Base-by-base conservation (phyloP, 2,888 invertebrate species). In the Holacanthella duospinosa region DNA sequence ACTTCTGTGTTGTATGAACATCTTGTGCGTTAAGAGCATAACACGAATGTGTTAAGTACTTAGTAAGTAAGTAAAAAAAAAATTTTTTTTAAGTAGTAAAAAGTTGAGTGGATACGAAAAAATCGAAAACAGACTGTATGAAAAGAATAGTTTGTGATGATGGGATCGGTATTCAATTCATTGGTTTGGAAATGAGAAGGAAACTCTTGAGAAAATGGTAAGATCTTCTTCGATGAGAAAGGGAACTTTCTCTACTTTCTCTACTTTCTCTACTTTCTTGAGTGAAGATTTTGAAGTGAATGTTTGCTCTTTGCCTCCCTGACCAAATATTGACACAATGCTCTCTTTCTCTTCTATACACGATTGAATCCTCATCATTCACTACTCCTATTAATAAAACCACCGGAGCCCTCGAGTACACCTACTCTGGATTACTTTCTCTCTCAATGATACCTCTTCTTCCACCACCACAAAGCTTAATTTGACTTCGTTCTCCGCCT, bases 251-350 rank as follows among this genome's bases (percentile, higher is more conserved):
- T 48, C 48, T 21, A 9, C n/a, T n/a, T n/a, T n/a, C n/a, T n/a
- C n/a, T n/a, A n/a, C n/a, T n/a, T n/a, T n/a, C n/a, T n/a, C n/a
- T n/a, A n/a, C n/a, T n/a, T n/a, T n/a, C n/a, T n/a, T n/a, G n/a
- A n/a, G n/a, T 21, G 21, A 21, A 48, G 4, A 9, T n/a, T 48
- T 48, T 48, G 16, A 9, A 21, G 48, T 9, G 16, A 36, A 57
- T 57, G 57, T 57, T 57, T 57, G 57, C 57, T 29, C 57, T 57
- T 25, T 57, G 29, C 16, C 62, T 57, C 60, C 59, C 44, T 63
- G 61, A 54, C 60, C 66, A 66, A 66, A 66, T 66, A 66, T 66
- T 66, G 63, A 66, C 66, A 64, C 58, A 66, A 64, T 64, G 60
- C 66, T 62, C 60, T 48, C 48, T 21, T 44, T 55, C 44, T 57